phyloP scores from a whole-genome alignment of 2,888 invertebrate genomes.

The Ditylenchus weischeri region DNA sequence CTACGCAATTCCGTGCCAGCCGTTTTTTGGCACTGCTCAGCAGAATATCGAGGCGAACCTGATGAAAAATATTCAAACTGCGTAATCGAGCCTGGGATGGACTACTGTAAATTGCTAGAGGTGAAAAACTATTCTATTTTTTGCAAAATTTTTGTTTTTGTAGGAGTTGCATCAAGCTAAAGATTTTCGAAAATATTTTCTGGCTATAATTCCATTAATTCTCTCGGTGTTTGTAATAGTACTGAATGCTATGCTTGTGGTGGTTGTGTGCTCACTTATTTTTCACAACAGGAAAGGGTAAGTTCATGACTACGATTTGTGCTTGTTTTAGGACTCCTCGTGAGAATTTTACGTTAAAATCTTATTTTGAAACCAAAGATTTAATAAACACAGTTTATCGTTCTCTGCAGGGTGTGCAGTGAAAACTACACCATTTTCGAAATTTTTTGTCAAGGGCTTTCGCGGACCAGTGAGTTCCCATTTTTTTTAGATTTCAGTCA shows the following conservation, averaged over 20 bases:
- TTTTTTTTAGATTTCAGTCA: no score
- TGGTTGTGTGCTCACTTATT: conserved; percentile 32
- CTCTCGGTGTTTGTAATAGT: conserved; percentile 47
- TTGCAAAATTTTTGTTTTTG: conserved; percentile 2
- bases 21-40: conserved; percentile 18
- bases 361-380: no score
- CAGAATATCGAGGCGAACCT: conserved; percentile 9
- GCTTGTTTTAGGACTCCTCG: no score
- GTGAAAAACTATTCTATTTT: conserved; percentile 7
- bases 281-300: conserved; percentile 29
- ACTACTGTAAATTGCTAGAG: conserved; percentile 15
- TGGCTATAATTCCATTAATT: conserved; percentile 52
- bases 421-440: no score
- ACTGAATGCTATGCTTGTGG: conserved; percentile 43
- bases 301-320: conserved; percentile 1
- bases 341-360: no score
- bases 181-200: conserved; percentile 51
- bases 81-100: conserved; percentile 3
- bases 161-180: conserved; percentile 51
- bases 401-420: no score
- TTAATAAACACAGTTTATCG: no score
- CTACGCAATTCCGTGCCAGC: not conserved
- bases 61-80: conserved; percentile 25
- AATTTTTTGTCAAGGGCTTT: no score
- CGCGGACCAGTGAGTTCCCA: no score